Conservation (phyloP, 2,113 vertebrate species). For the Anoura caudifer region DNA sequence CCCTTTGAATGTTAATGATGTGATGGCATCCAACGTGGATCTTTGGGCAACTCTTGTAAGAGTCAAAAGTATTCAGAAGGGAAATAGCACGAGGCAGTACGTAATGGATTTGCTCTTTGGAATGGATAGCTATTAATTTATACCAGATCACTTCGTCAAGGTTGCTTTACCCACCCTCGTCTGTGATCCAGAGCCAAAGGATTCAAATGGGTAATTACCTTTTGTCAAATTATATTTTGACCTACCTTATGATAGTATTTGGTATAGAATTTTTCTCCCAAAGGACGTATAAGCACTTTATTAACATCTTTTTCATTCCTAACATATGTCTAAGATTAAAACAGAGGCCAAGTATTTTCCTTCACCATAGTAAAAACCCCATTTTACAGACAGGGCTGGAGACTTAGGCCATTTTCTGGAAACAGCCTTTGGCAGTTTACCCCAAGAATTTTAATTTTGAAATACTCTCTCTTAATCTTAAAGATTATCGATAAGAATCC, state of each 20-base stretch:
- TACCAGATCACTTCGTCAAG: slow-evolving; percentile 67
- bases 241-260: slow-evolving; percentile 48
- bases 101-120: slow-evolving; percentile 67
- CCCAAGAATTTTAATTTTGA: slow-evolving; percentile 49
- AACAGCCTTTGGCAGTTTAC: slow-evolving; percentile 29
- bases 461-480: background rate
- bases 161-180: slow-evolving; percentile 32
- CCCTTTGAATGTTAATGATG: slow-evolving; percentile 42
- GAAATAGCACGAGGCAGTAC: slow-evolving; percentile 70
- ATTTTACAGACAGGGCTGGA: slow-evolving; percentile 61
- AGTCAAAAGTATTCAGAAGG: slow-evolving; percentile 58
- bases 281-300: slow-evolving; percentile 33
- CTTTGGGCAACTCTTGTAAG: slow-evolving; percentile 61
- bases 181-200: slow-evolving; percentile 59
- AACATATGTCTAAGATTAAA: slow-evolving; percentile 51
- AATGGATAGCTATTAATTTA: slow-evolving; percentile 71
- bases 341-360: slow-evolving; percentile 37
- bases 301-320: slow-evolving; percentile 62
- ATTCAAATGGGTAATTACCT: slow-evolving; percentile 53
- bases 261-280: slow-evolving; percentile 14
- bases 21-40: slow-evolving; percentile 55
- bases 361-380: slow-evolving; percentile 42
- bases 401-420: slow-evolving; percentile 34
- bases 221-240: slow-evolving; percentile 49
- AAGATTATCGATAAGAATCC: slow-evolving; percentile 25